These are phyloP conservation scores for Oreochromis mossambicus DNA, from an alignment of 2,797 vertebrate species.

Conservation along the genomic window DNA sequence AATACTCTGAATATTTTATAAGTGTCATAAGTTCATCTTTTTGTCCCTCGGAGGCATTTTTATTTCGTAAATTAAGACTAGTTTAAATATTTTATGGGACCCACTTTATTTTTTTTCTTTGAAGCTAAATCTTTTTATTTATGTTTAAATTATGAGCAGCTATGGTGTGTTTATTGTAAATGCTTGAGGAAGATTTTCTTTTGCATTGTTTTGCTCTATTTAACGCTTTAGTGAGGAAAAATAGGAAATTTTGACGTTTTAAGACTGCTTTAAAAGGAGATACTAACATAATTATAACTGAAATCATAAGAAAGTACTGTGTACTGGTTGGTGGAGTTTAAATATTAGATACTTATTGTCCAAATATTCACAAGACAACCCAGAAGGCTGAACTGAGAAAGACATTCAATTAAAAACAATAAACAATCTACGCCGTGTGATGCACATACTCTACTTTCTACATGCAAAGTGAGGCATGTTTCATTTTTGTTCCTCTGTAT, in stretches of 20 bases:
- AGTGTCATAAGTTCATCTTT: neutral
- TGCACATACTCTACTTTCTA: constrained; percentile 22
- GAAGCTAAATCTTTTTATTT: neutral
- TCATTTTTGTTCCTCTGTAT: neutral
- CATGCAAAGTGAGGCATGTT: constrained; percentile 16
- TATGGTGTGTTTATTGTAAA: neutral
- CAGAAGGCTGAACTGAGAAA: constrained; percentile 17
- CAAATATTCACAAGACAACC: neutral
- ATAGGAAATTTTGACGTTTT: neutral
- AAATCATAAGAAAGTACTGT: neutral
- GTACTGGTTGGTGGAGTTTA: neutral
- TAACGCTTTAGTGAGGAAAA: neutral
- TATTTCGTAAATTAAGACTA: neutral
- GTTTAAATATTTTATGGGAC: neutral
- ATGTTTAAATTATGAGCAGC: neutral
- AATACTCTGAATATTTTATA: constrained; percentile 33
- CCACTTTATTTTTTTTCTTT: neutral
- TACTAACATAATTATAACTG: neutral
- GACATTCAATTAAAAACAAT: constrained; percentile 33
- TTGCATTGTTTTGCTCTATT: neutral
- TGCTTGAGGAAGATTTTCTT: neutral
- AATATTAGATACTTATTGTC: neutral
- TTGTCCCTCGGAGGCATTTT: neutral
- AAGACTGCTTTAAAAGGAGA: neutral
- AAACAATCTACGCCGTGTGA: constrained; percentile 25